These are phyloP conservation scores for Polydrusus tereticollis DNA, from an alignment of 2,888 invertebrate species.

Conservation along the genomic window DNA sequence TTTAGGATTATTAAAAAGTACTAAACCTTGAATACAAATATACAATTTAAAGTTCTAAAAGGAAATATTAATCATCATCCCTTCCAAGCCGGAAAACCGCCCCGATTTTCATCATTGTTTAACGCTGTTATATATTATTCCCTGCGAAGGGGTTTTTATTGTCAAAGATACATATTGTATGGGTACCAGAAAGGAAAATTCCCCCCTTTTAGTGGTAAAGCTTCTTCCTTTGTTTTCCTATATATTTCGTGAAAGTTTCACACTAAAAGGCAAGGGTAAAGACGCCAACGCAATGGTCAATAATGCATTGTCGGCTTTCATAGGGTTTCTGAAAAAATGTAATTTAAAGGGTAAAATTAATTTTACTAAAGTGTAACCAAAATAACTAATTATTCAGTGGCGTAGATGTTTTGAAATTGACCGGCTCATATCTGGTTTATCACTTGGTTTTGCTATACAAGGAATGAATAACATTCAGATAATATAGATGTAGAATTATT, in stretches of 20 bases:
- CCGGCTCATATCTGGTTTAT: too few species aligned
- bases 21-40: too few species aligned
- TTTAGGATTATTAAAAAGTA: too few species aligned
- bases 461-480: too few species aligned
- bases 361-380: too few species aligned
- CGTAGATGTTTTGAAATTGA: too few species aligned
- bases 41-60: too few species aligned
- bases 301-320: not conserved
- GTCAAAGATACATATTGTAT: not conserved
- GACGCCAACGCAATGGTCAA: not conserved
- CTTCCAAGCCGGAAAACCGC: too few species aligned
- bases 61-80: too few species aligned
- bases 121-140: not conserved
- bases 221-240: slow-evolving; percentile 3
- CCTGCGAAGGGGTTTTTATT: not conserved
- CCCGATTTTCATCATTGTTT: not conserved
- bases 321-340: not conserved
- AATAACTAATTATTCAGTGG: too few species aligned
- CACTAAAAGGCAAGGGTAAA: not conserved
- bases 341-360: not conserved
- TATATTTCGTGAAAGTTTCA: slow-evolving; percentile 2
- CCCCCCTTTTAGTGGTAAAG: slow-evolving; percentile 6
- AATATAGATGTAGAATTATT: too few species aligned
- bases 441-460: too few species aligned
- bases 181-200: not conserved